phyloP scores from a whole-genome alignment of 1,140 invertebrate genomes.

The Trachelipus rathkii region DNA sequence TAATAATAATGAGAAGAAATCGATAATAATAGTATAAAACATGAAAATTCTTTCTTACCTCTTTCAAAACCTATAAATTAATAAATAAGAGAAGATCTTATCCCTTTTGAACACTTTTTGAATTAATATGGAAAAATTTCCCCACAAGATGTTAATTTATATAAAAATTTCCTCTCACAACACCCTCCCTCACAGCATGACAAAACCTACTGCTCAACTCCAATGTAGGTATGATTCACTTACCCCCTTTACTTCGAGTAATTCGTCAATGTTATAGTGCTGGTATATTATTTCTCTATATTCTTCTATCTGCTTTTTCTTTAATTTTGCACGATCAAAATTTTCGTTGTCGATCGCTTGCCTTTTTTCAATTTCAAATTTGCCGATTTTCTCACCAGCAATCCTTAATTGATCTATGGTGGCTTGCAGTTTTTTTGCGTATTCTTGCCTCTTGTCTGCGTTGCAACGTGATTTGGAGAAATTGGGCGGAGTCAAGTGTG shows the following conservation, averaged over 20 bases:
- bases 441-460: slow-evolving; percentile 81
- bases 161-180: no score
- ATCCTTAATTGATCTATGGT: slow-evolving; percentile 74
- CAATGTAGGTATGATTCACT: slow-evolving; percentile 40
- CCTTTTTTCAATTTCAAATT: slow-evolving; percentile 83
- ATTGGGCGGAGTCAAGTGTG: slow-evolving; percentile 2
- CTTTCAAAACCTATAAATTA: no score
- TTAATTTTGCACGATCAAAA: slow-evolving; percentile 79
- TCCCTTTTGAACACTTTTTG: no score
- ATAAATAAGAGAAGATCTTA: no score
- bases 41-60: no score
- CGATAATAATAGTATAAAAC: no score
- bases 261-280: slow-evolving; percentile 64
- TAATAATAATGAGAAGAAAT: neutral
- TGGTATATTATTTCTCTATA: slow-evolving; percentile 67
- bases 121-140: no score
- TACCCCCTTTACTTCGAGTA: slow-evolving; percentile 75
- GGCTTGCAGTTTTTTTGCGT: slow-evolving; percentile 80
- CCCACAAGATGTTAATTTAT: no score
- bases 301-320: slow-evolving; percentile 83
- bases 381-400: slow-evolving; percentile 81
- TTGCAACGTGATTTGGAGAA: neutral
- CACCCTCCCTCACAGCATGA: neutral
- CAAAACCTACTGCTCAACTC: slow-evolving; percentile 2
- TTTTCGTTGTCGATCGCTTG: slow-evolving; percentile 86